Evolutionary conservation across 2,888 invertebrate genomes (phyloP), one percentile per base, ranked within the genome.

Genomic region (Escarpia spicata): DNA sequence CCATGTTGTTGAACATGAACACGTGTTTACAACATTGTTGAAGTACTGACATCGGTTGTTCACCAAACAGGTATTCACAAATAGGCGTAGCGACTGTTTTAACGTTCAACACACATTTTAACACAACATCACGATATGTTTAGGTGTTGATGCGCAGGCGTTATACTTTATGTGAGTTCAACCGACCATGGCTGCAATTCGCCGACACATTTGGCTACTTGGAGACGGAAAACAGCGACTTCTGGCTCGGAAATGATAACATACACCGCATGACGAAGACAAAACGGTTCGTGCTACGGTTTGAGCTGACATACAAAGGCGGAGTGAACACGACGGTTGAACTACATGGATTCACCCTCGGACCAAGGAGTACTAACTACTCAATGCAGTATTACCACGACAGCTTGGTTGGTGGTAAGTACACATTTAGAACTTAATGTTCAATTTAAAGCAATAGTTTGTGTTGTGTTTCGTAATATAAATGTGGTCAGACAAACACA

Each of bases 181-280:
- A 15, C 19, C 75, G 75, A 75, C 75, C 75, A 26, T 75, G 75
- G 75, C 75, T 26, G 75, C 75, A 75, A 26, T n/a, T 75, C 26
- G n/a, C 6, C 19, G n/a, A 75, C 75, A 75, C 75, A 19, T 75
- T 75, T 26, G 75, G 75, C 75, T 6, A 75, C n/a, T 26, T 75
- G 75, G 75, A 75, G 75, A 75, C 75, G 75, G 75, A 26, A 75
- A 75, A 75, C 75, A 75, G n/a, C 75, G 75, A 75, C 26, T 75
- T 75, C 75, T 75, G 75, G 75, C 75, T 75, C 19, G 75, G 75
- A 75, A 75, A 75, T 75, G 75, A 75, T 6, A 75, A 75, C 75
- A 75, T 75, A 75, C 75, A 75, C 75, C 15, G 26, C 75, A 75
- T 75, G 75, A 75, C 75, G 75, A 75, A 6, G n/a, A 26, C 75